Evolutionary conservation across 2,113 vertebrate genomes (phyloP), one percentile per base, ranked within the genome.

Genomic region (Notarius quadriscutis): DNA sequence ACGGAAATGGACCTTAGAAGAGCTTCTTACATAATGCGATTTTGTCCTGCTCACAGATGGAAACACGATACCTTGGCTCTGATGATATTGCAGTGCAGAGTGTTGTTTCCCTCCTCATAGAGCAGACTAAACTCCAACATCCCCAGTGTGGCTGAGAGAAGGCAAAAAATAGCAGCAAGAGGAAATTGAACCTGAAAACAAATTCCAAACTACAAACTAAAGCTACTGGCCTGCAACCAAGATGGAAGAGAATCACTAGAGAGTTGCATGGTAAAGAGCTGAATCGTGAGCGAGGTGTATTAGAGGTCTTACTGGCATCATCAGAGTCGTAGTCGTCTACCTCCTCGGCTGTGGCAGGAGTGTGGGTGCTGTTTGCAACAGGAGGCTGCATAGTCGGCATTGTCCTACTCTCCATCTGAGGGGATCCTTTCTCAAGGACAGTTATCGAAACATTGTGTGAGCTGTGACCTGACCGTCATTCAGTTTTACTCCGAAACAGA

Each of bases 261-360:
- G 53, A 80, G n/a, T 34, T 78, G 22, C 60, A 84, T 60, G 34
- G 74, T 75, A 84, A 88, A 87, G 71, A 79, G 79, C 71, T 85
- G 71, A 60, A 79, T 78, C 65, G 57, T 81, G 62, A 86, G 65
- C 53, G 50, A 69, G 50, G 72, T 30, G 72, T 25, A 75, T 79
- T 67, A n/a, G 0, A 65, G 27, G 27, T 94, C 96, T 0, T 93
- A 97, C 96, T 97, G 88, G 96, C 94, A 94, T 97, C 96, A 25
- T 97, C 96, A 0, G 97, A 97, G 74, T 97, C 97, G 0, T 97
- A 96, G 93, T 96, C 96, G 11, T 97, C 97, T 4, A 96, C 95
- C 2, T 96, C 96, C 0, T 95, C 93, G 2, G 94, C 94, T 0
- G 93, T 91, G 4, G 90, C 84, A 48, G 87, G 93, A 0, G 85